A percentile compares a stretch with the other conserved stretches of the same genome.
Evolutionary conservation across 2,888 invertebrate genomes (phyloP).

Genomic region (Eupithecia centaureata): DNA sequence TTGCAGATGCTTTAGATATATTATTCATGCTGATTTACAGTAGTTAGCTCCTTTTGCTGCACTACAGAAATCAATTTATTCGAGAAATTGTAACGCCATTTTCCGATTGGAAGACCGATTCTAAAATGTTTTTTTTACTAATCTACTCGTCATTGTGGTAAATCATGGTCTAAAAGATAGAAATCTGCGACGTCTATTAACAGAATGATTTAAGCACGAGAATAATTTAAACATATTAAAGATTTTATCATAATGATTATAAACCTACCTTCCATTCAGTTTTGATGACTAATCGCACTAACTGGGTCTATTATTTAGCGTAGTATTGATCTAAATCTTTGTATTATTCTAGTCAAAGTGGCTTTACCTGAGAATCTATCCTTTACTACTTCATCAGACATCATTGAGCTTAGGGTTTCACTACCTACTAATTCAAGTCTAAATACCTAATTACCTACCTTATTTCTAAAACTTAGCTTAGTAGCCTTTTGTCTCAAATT

Average conservation of each 20-base stretch:
- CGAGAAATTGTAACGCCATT: slow-evolving; percentile 77
- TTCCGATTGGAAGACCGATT: slow-evolving; percentile 71
- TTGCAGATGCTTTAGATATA: slow-evolving; percentile 26
- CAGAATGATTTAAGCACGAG: neutral
- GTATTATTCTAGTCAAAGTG: slow-evolving; percentile 35
- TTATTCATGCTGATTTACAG: slow-evolving; percentile 13
- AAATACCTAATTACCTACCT: too few species aligned
- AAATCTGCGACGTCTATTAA: slow-evolving; percentile 32
- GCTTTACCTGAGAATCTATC: slow-evolving; percentile 10
- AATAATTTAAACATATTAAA: neutral
- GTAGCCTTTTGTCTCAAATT: neutral
- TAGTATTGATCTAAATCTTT: slow-evolving; percentile 42
- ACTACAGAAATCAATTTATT: slow-evolving; percentile 51
- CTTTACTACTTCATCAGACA: neutral
- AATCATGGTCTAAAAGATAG: slow-evolving; percentile 14
- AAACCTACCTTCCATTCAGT: slow-evolving; percentile 50
- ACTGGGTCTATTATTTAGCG: slow-evolving; percentile 53
- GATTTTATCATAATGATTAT: neutral
- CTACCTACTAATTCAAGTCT: neutral
- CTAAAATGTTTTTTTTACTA: slow-evolving; percentile 66
- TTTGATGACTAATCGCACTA: slow-evolving; percentile 69
- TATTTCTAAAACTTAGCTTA: too few species aligned
- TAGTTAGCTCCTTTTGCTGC: slow-evolving; percentile 13
- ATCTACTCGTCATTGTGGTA: slow-evolving; percentile 48
- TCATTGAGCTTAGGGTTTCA: neutral